Evolutionary conservation across 2,113 vertebrate species (phyloP).

Genomic region (Pelmatolapia mariae): DNA sequence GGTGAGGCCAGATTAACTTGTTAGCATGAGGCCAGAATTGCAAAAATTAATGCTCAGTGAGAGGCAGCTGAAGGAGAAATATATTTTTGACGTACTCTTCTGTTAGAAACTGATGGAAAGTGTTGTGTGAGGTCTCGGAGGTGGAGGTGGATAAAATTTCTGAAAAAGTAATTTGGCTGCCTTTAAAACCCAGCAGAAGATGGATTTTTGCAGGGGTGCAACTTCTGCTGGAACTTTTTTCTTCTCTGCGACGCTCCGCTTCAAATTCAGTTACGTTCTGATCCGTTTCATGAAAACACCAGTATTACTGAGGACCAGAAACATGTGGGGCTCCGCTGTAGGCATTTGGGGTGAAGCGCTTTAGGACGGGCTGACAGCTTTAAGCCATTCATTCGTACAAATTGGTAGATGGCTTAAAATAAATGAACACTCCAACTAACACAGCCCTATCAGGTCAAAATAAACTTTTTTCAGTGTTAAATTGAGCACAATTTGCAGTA

Average conservation of each 20-base stretch:
- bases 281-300: rapidly evolving
- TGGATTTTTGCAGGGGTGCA: background rate
- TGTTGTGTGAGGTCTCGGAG: background rate
- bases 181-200: background rate
- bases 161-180: background rate
- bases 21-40: background rate
- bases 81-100: background rate
- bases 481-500: background rate
- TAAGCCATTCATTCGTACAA: background rate
- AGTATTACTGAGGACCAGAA: background rate
- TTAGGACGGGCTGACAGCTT: rapidly evolving
- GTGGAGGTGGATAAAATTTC: background rate
- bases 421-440: background rate
- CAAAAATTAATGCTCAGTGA: background rate
- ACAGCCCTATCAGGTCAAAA: background rate
- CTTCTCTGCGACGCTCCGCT: rapidly evolving
- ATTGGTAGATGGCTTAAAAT: background rate
- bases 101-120: background rate
- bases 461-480: background rate
- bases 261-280: background rate
- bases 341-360: background rate
- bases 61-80: background rate
- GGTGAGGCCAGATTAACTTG: background rate
- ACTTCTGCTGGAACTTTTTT: background rate
- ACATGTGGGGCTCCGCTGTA: rapidly evolving